A percentile compares a stretch with the other conserved stretches of the same genome.
Conservation (phyloP, 2,113 vertebrate species). For the Microtus oregoni region DNA sequence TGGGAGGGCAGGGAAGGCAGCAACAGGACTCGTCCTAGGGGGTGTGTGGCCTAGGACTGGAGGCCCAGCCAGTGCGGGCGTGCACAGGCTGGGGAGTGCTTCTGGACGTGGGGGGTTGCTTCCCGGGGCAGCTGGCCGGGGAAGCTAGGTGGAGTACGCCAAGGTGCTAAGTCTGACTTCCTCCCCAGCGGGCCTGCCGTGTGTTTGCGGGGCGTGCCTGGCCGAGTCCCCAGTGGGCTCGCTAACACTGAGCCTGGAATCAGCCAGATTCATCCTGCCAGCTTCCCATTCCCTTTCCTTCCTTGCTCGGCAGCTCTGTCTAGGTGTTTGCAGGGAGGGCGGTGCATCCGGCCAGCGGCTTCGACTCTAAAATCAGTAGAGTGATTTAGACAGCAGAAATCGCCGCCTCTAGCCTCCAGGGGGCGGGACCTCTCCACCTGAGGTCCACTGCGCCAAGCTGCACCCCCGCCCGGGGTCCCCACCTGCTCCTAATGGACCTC, state of each 20-base stretch:
- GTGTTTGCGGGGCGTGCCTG: background rate
- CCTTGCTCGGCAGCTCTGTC: background rate
- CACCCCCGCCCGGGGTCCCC: background rate
- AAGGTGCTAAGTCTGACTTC: slow-evolving; percentile 20
- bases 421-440: background rate
- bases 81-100: background rate
- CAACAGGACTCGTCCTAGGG: background rate
- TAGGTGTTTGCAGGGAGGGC: background rate
- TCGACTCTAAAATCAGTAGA: slow-evolving; percentile 76
- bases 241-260: background rate
- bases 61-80: background rate
- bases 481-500: background rate
- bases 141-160: background rate
- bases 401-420: background rate
- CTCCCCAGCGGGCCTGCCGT: background rate
- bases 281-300: background rate
- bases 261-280: background rate
- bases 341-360: slow-evolving; percentile 40
- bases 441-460: background rate
- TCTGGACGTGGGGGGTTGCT: background rate
- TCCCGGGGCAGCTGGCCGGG: background rate
- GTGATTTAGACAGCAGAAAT: slow-evolving; percentile 76
- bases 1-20: background rate
- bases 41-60: background rate
- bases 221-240: background rate